phyloP scores from a whole-genome alignment of 2,113 vertebrate genomes.

The Triplophysa siluroides region DNA sequence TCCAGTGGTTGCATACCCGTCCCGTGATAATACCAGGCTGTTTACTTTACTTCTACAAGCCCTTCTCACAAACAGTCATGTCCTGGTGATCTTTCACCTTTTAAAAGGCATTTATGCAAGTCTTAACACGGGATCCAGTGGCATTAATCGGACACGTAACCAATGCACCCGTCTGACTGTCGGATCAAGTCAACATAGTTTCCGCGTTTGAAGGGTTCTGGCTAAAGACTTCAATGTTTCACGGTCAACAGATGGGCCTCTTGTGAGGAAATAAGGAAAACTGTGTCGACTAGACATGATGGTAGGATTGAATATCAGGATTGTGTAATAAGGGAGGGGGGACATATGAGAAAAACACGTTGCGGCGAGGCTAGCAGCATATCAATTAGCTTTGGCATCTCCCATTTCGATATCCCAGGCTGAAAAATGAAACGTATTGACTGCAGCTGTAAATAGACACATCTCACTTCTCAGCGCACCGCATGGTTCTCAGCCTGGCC shows the following conservation, averaged over 20 bases:
- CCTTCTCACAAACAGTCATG: conserved; percentile 11
- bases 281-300: not conserved
- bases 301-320: conserved; percentile 37
- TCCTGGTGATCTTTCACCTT: conserved; percentile 16
- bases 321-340: not conserved
- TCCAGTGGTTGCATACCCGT: not conserved
- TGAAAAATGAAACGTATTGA: conserved; percentile 48
- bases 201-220: conserved; percentile 65
- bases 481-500: conserved; percentile 44
- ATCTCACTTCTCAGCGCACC: conserved; percentile 55
- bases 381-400: conserved; percentile 34
- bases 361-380: not conserved
- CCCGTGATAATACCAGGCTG: not conserved
- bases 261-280: conserved; percentile 41
- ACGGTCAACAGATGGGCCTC: conserved; percentile 65
- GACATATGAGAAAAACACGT: conserved; percentile 26
- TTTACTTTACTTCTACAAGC: not conserved
- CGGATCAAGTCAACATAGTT: conserved; percentile 50
- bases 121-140: conserved; percentile 51
- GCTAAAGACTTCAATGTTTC: conserved; percentile 61
- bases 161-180: conserved; percentile 51
- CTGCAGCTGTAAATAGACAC: conserved; percentile 66
- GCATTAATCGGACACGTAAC: conserved; percentile 56
- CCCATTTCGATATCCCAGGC: conserved; percentile 5
- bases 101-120: conserved; percentile 33